Evolutionary conservation across 2,888 invertebrate genomes (phyloP).

Genomic region (Drosophila nr. fundita): DNA sequence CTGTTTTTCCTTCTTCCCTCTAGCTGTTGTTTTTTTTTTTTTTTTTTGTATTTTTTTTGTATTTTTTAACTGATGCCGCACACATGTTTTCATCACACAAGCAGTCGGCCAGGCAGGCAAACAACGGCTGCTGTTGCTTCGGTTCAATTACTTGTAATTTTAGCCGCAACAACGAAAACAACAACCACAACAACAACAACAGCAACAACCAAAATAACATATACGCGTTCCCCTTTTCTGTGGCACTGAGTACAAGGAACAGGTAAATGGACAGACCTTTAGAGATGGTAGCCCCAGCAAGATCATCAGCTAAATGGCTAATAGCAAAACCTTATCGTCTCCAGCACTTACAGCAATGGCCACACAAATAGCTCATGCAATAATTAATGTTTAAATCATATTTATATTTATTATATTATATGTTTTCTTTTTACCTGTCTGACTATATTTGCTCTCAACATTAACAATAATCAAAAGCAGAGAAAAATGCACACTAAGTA

Average conservation of each 20-base stretch:
- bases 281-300: conserved; percentile 40
- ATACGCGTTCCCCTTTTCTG: conserved; percentile 40
- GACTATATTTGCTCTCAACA: not conserved
- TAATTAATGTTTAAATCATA: not conserved
- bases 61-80: conserved; percentile 54
- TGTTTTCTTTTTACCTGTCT: too few relatives aligned
- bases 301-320: conserved; percentile 17
- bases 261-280: conserved; percentile 43
- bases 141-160: conserved; percentile 81
- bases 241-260: conserved; percentile 30
- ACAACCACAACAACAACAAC: conserved; percentile 36
- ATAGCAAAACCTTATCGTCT: not conserved
- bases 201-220: conserved; percentile 19
- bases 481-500: not conserved
- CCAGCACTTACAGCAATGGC: not conserved
- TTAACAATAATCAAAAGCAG: not conserved
- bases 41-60: not conserved
- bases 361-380: not conserved
- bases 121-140: conserved; percentile 38
- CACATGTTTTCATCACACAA: conserved; percentile 51
- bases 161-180: conserved; percentile 67
- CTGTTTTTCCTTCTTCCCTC: conserved; percentile 28
- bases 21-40: not conserved
- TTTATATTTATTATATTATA: not conserved
- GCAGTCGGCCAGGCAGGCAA: conserved; percentile 2